phyloP scores from a whole-genome alignment of 1,140 invertebrate genomes.

The Drosophila miranda region DNA sequence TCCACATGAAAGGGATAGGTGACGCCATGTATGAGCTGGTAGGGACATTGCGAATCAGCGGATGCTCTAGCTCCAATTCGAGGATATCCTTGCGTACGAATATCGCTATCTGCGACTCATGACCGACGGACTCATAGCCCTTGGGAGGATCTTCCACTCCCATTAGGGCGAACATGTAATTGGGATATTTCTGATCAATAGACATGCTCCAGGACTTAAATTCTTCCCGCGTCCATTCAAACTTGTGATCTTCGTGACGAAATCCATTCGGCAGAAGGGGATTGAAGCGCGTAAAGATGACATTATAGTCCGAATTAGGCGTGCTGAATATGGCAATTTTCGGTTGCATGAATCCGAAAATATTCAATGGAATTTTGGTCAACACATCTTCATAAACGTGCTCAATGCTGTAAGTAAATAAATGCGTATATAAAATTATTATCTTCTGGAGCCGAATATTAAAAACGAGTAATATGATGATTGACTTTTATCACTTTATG shows the following conservation, averaged over 20 bases:
- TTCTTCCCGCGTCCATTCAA: constrained; percentile 94
- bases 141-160: constrained; percentile 88
- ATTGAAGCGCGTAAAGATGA: constrained; percentile 88
- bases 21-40: constrained; percentile 56
- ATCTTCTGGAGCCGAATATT: no score
- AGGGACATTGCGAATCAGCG: constrained; percentile 13
- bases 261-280: constrained; percentile 84
- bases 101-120: constrained; percentile 90
- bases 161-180: constrained; percentile 86
- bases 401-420: constrained; percentile 86
- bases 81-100: constrained; percentile 84
- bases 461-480: no score
- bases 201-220: constrained; percentile 91
- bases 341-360: constrained; percentile 92
- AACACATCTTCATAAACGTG: constrained; percentile 90
- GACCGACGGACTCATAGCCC: constrained; percentile 85
- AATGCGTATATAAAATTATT: no score
- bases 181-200: constrained; percentile 86
- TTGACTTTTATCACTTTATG: no score
- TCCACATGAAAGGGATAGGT: constrained; percentile 80
- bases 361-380: constrained; percentile 86
- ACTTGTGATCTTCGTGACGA: constrained; percentile 95
- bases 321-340: constrained; percentile 92
- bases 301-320: constrained; percentile 95
- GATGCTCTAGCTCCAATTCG: constrained; percentile 54